Conservation (phyloP, 2,113 vertebrate genomes). For the Hypomesus transpacificus region DNA sequence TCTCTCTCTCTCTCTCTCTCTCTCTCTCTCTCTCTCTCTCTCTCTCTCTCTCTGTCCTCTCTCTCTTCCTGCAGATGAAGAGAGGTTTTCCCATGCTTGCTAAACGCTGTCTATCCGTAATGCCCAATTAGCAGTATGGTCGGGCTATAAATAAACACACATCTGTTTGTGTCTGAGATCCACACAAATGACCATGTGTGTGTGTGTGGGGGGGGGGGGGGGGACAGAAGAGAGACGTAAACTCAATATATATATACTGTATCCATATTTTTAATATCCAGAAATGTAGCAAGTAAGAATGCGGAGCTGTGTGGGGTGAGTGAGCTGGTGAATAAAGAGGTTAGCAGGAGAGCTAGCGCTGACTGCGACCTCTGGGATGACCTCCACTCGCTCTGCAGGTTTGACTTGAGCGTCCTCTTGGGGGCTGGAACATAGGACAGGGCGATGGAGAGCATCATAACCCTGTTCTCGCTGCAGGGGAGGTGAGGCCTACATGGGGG, state of each 20-base stretch:
- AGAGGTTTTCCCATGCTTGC: neutral
- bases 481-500: constrained; percentile 10
- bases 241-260: neutral
- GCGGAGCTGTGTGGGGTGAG: too few species aligned
- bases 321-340: neutral
- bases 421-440: neutral
- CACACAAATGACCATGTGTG: constrained; percentile 9
- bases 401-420: neutral
- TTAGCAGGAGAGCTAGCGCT: neutral
- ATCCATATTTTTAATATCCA: neutral
- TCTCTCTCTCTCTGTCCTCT: too few species aligned
- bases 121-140: constrained; percentile 1
- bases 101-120: constrained; percentile 5
- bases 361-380: neutral
- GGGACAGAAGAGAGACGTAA: neutral
- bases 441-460: neutral
- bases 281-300: too few species aligned
- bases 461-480: constrained; percentile 1
- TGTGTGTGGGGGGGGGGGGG: too few species aligned
- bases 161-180: neutral
- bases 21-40: too few species aligned
- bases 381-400: neutral
- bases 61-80: neutral
- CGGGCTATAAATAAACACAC: constrained; percentile 6
- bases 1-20: neutral